phyloP scores from a whole-genome alignment of 2,888 invertebrate genomes.

The Hirtodrosophila confusa region DNA sequence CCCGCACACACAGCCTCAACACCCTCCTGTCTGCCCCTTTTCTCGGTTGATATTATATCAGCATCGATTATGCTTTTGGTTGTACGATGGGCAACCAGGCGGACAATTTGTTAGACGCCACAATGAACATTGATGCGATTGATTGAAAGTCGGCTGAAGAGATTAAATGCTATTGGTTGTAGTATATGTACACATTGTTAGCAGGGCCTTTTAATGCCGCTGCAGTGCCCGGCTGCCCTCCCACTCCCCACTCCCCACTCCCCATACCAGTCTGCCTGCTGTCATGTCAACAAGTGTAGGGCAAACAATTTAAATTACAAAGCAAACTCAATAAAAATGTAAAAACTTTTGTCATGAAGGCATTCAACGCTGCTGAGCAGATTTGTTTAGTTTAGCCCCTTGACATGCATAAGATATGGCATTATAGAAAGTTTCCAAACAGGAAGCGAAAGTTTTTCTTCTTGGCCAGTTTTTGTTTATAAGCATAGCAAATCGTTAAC shows the following conservation, averaged over 20 bases:
- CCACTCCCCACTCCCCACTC: background rate
- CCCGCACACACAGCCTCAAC: background rate
- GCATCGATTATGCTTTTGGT: constrained; percentile 66
- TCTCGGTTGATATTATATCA: constrained; percentile 52
- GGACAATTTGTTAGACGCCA: constrained; percentile 74
- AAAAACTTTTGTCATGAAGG: constrained; percentile 63
- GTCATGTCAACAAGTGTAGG: constrained; percentile 72
- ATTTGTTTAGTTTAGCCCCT: constrained; percentile 72
- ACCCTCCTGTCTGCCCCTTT: constrained; percentile 30
- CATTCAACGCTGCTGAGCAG: constrained; percentile 41
- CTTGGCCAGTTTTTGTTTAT: constrained; percentile 43
- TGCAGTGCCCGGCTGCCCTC: background rate
- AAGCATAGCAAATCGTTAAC: constrained; percentile 75
- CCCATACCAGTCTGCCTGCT: background rate
- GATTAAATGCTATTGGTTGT: constrained; percentile 69
- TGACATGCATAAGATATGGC: constrained; percentile 78
- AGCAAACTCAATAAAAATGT: constrained; percentile 79
- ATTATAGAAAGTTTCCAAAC: constrained; percentile 53
- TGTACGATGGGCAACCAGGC: constrained; percentile 54
- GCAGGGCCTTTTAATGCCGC: constrained; percentile 5
- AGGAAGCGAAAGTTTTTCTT: constrained; percentile 61
- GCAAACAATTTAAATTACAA: constrained; percentile 79
- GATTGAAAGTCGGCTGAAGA: constrained; percentile 72
- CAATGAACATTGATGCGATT: constrained; percentile 78
- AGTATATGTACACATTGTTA: constrained; percentile 33